Percentiles rank a stretch among this genome's conserved stretches.
Evolutionary conservation across 2,113 vertebrate species (phyloP).

Genomic region (Rhinopithecus roxellana): DNA sequence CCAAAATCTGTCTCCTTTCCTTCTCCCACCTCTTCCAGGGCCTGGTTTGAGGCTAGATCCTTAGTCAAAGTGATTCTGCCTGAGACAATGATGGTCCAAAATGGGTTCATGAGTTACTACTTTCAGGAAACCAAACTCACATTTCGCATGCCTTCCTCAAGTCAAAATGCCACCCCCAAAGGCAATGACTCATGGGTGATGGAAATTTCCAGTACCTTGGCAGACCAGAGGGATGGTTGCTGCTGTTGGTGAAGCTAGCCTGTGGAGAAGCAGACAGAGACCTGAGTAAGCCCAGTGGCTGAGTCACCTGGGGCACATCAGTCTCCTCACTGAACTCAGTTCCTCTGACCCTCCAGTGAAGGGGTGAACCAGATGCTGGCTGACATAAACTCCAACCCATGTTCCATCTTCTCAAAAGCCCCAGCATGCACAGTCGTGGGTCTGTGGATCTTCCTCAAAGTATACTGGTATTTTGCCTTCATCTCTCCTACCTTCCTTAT

Average conservation of each 20-base stretch:
- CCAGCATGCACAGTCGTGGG: background rate
- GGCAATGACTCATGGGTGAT: background rate
- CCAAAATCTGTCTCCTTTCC: background rate
- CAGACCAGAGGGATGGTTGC: background rate
- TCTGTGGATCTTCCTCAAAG: background rate
- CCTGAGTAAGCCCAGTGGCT: background rate
- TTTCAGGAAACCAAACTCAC: background rate
- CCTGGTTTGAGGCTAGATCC: too few species aligned
- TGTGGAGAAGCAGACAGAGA: fast-evolving
- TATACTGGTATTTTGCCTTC: background rate
- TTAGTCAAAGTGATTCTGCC: background rate
- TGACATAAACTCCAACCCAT: fast-evolving
- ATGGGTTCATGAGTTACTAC: background rate
- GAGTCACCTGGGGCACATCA: fast-evolving
- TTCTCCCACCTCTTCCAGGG: background rate
- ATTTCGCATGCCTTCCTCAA: background rate
- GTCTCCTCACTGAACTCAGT: background rate
- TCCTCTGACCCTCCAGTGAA: background rate
- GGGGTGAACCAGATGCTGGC: background rate
- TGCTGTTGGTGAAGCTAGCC: too few species aligned
- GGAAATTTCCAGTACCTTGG: background rate
- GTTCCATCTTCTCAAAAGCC: background rate
- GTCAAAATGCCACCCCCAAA: background rate
- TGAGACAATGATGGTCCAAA: background rate
- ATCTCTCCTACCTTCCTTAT: background rate